Conservation (phyloP, 2,797 vertebrate genomes). For the Pipistrellus nathusii region DNA sequence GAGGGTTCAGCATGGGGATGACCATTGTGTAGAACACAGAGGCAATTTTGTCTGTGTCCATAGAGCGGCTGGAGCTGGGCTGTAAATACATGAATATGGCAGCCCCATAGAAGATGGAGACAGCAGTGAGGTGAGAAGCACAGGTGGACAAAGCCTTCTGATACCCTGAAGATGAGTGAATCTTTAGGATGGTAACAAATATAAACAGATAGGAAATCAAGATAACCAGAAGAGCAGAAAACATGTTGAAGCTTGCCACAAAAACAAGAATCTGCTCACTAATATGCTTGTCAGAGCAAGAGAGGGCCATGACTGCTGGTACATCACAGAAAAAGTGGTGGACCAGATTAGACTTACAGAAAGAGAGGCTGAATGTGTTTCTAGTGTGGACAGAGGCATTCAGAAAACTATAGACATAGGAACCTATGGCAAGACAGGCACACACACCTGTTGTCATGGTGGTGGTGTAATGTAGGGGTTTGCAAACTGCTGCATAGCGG, state of each 20-base stretch:
- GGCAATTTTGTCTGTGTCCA: neutral
- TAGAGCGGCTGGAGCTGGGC: neutral
- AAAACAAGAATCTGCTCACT: neutral
- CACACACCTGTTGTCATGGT: neutral
- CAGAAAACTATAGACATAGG: neutral
- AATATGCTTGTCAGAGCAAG: neutral
- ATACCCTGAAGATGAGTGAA: neutral
- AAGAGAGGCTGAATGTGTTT: neutral
- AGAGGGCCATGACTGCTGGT: neutral
- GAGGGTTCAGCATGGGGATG: neutral
- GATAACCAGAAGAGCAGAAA: constrained; percentile 28
- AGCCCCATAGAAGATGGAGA: constrained; percentile 1
- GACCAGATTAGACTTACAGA: neutral
- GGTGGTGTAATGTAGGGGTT: neutral
- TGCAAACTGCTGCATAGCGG: neutral
- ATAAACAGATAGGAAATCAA: constrained; percentile 25
- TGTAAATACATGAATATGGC: neutral
- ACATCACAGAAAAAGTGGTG: constrained; percentile 45
- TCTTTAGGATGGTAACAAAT: constrained; percentile 12
- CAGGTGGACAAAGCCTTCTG: constrained; percentile 5
- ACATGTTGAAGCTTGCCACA: neutral
- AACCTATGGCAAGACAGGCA: neutral
- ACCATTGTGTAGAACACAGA: neutral
- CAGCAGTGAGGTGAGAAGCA: neutral
- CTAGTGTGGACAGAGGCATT: neutral